Conservation (phyloP, 2,888 invertebrate genomes). For the Lepidocyrtoides sp. region DNA sequence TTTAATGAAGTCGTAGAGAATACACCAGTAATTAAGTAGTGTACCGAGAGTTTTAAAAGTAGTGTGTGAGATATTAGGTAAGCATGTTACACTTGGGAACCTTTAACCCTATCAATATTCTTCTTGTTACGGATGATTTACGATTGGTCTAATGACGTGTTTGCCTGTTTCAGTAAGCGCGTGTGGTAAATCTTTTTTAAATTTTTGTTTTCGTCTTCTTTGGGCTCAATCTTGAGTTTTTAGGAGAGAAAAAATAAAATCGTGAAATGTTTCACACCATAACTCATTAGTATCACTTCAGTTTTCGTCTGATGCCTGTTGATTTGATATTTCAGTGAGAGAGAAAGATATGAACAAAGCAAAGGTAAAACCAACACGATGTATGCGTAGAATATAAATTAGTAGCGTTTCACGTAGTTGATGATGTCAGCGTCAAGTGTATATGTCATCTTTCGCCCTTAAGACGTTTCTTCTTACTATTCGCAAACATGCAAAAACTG, state of each 20-base stretch:
- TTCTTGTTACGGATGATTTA: neutral
- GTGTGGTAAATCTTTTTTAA: neutral
- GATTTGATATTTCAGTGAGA: conserved; percentile 31
- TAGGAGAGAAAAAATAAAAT: conserved; percentile 1
- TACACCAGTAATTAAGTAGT: too few relatives aligned
- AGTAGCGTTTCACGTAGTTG: conserved; percentile 59
- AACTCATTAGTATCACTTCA: conserved; percentile 71
- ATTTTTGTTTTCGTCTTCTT: neutral
- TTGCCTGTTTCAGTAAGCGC: neutral
- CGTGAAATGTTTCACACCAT: conserved; percentile 50
- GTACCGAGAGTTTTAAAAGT: too few relatives aligned
- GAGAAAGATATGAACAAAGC: conserved; percentile 46
- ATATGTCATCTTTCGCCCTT: conserved; percentile 63
- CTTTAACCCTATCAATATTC: conserved; percentile 7
- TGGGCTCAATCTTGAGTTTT: neutral
- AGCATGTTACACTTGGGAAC: neutral
- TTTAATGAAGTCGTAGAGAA: too few relatives aligned
- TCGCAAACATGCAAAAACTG: conserved; percentile 46
- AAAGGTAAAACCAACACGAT: conserved; percentile 49
- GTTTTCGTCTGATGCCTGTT: conserved; percentile 49
- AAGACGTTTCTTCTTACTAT: conserved; percentile 45
- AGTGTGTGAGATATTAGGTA: too few relatives aligned
- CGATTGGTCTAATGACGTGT: conserved; percentile 1
- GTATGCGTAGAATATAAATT: conserved; percentile 73
- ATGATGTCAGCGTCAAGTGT: conserved; percentile 62